Base-by-base conservation (phyloP, 1,140 invertebrate species). In the Drosophila novamexicana region DNA sequence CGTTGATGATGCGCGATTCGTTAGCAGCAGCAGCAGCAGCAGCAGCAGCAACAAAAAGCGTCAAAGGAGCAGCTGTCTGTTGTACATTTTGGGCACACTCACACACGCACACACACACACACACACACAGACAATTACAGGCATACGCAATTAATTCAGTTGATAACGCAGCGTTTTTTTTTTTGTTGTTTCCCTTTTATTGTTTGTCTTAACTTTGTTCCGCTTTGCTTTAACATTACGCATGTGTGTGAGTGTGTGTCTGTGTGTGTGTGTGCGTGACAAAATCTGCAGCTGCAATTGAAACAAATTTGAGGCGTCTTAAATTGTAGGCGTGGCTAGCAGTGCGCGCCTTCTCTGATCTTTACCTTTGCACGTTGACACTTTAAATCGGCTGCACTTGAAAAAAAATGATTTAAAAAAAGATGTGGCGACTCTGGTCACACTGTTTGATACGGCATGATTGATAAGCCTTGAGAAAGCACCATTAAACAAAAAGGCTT, bases 1-100 rank as follows among this genome's bases (percentile, higher is more conserved):
- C 73, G 61, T 75, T 75, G 67, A 75, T 71, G 73, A 75, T 71
- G 72, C 72, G 67, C 72, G 71, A 74, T 71, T 71, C 68, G 59
- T 70, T 70, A 70, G 59, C 42, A 44, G 44, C 47, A 64, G 37
- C 45, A 37, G 29, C 22, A 64, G 18, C 52, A 34, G 44, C 47
- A 64, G 37, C 18, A 40, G n/a, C 22, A 36, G 36, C n/a, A 52
- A 52, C 12, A 50, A 56, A 36, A 29, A 45, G 10, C 10, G n/a
- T 40, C 40, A 52, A 72, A 53, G 63, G 32, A 66, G 54, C 69
- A 66, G 39, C 69, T 66, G 67, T 49, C 16, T 52, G 47, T 40
- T 49, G 64, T 66, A 37, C 52, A 53, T 16, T 52, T 36, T 36
- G n/a, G 18, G 45, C n/a, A 34, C 29, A 57, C n/a, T 34, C 40